These are phyloP conservation scores for Plotosus lineatus DNA, from an alignment of 2,113 vertebrate genomes.

Conservation along the genomic window DNA sequence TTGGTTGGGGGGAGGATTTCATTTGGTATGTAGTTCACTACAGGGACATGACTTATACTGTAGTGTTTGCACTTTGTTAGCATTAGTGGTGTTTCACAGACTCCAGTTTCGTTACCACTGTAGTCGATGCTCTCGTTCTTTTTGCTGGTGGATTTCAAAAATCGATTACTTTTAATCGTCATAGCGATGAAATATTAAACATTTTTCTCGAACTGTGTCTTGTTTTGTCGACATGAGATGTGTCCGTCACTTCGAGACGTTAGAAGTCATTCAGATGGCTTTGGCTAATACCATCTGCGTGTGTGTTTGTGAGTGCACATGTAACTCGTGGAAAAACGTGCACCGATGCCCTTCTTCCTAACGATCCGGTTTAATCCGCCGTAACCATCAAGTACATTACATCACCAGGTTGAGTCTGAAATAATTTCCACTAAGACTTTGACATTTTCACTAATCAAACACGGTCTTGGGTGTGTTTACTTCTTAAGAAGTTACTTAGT, in stretches of 20 bases:
- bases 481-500: conserved; percentile 16
- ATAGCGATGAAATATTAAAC: neutral
- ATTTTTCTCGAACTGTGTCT: neutral
- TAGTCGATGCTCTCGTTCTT: too few species aligned
- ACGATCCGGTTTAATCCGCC: neutral
- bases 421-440: conserved; percentile 2
- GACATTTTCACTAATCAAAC: neutral
- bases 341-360: neutral
- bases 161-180: neutral
- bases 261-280: neutral
- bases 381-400: neutral
- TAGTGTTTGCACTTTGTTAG: neutral
- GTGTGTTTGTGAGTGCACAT: conserved; percentile 10
- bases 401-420: neutral
- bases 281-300: neutral
- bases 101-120: neutral
- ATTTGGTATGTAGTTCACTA: neutral
- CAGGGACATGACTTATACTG: neutral
- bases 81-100: neutral
- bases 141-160: too few species aligned
- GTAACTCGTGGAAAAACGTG: neutral
- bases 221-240: neutral
- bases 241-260: neutral
- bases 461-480: conserved; percentile 7
- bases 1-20: neutral